Evolutionary conservation across 2,888 invertebrate species (phyloP), one percentile per base, ranked within the genome.

Genomic region (Criorhina ranunculi): DNA sequence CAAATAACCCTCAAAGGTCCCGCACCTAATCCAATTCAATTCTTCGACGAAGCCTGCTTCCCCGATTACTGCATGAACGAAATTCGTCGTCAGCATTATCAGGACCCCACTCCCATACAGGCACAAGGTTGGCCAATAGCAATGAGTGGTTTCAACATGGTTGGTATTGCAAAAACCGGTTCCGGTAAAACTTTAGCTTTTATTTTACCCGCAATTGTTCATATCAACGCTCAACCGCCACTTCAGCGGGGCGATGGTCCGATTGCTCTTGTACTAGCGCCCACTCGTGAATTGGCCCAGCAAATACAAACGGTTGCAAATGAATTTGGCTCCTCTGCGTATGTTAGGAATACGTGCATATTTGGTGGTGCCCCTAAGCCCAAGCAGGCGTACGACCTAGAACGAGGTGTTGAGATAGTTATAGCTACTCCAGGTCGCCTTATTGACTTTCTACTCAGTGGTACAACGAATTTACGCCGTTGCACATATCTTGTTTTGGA

Each of bases 351-450:
- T 90, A 96, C 96, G 0, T 98, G 97, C 89, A 94, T 97, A n/a
- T 98, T 97, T 93, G 98, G 98, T 78, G 98, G 98, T 19, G 96
- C 98, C n/a, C 95, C 96, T 0, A 97, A 97, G 89, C 95, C 95
- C 29, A 93, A 93, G 86, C 95, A 96, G 91, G 94, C 95, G 0
- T 93, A 94, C 73, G 96, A 96, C 87, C 90, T 96, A 44, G 95
- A 95, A 87, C 93, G 95, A 29, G 97, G 97, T 49, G 96, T 96
- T 3, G 96, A 97, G 91, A 96, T 97, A 88, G 95, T 96, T 8
- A 97, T 98, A 89, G 98, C 97, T 0, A 98, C 97, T 44, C 98
- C 98, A 29, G 98, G 98, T 2, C 93, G 98, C 79, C 92, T 98
- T 42, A 96, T 97, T 87, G 97, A 98, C 91, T 96, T 97, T 89